phyloP scores from a whole-genome alignment of 2,888 invertebrate genomes.

The Amblyjoppa proteus region DNA sequence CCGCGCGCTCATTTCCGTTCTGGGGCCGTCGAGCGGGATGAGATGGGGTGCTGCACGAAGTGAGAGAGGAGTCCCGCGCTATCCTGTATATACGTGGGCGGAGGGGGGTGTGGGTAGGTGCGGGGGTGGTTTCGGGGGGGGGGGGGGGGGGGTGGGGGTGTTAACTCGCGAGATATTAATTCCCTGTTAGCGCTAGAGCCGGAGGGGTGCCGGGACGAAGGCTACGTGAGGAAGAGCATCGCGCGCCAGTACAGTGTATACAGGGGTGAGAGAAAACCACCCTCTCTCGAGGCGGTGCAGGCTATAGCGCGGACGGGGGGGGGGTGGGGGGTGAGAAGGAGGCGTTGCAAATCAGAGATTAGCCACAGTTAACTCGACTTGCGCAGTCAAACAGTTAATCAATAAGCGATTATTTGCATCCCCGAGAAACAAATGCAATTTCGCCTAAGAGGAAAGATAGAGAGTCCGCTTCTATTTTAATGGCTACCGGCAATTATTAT shows the following conservation, averaged over 20 bases:
- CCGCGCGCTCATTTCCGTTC: constrained; percentile 85
- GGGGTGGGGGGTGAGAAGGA: constrained; percentile 73
- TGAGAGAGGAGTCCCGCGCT: constrained; percentile 33
- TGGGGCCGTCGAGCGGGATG: constrained; percentile 72
- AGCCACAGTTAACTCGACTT: constrained; percentile 85
- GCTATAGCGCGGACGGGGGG: constrained; percentile 10
- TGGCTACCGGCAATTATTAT: background rate
- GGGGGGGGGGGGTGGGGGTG: constrained; percentile 72
- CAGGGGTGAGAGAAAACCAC: constrained; percentile 55
- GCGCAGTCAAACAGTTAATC: constrained; percentile 85
- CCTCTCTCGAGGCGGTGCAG: constrained; percentile 46
- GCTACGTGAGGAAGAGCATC: constrained; percentile 63
- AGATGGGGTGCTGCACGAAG: constrained; percentile 57
- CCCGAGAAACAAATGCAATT: constrained; percentile 23
- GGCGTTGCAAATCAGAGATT: constrained; percentile 85
- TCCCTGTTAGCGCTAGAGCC: constrained; percentile 83
- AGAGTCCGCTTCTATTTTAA: too few species aligned
- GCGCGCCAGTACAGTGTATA: constrained; percentile 38
- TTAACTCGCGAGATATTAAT: constrained; percentile 85
- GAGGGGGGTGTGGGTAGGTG: constrained; percentile 20
- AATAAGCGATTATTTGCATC: constrained; percentile 84
- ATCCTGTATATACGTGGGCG: constrained; percentile 4
- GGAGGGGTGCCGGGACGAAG: constrained; percentile 79
- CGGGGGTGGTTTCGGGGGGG: constrained; percentile 70
- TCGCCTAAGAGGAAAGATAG: background rate